Percentiles rank a stretch among this genome's conserved stretches.
These are phyloP conservation scores for Pseudopleuronectes americanus DNA, from an alignment of 2,797 vertebrate genomes.

Conservation along the genomic window DNA sequence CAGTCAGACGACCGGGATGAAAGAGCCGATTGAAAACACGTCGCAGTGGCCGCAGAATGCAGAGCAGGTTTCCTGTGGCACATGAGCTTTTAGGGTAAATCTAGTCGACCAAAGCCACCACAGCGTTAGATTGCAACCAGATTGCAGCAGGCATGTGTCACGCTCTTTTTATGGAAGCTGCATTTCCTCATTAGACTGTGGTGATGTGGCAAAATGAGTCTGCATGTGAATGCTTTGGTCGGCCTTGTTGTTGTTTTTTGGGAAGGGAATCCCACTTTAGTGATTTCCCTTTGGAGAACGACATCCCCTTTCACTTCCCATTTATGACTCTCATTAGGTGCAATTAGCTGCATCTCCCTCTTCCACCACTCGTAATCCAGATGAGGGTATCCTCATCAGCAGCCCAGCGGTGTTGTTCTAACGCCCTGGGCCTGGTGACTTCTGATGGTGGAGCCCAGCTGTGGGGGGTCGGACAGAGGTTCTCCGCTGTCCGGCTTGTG, in stretches of 20 bases:
- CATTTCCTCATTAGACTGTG: conserved; percentile 27
- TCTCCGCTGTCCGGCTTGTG: conserved; percentile 56
- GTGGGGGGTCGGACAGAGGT: conserved; percentile 76
- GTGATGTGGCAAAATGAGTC: conserved; percentile 28
- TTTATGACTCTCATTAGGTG: conserved; percentile 72
- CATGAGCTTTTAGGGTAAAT: conserved; percentile 59
- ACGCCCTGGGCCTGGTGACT: conserved; percentile 29
- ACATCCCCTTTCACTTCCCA: conserved; percentile 45
- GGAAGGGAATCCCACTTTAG: conserved; percentile 63
- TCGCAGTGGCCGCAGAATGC: conserved; percentile 39
- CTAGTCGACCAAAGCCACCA: conserved; percentile 57
- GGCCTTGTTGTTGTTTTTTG: conserved; percentile 39
- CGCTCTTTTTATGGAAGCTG: conserved; percentile 8
- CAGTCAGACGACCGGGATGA: conserved; percentile 19
- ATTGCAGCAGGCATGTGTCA: conserved; percentile 30
- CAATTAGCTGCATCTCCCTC: conserved; percentile 49
- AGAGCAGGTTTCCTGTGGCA: conserved; percentile 62
- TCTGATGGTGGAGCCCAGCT: conserved; percentile 63
- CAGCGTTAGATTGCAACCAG: conserved; percentile 55
- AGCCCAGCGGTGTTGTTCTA: conserved; percentile 37
- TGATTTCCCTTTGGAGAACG: conserved; percentile 20
- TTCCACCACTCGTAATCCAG: conserved; percentile 47
- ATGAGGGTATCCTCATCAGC: conserved; percentile 55
- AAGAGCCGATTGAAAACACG: conserved; percentile 31
- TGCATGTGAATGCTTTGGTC: conserved; percentile 23